Percentiles rank a stretch among this genome's conserved stretches.
Evolutionary conservation across 2,797 vertebrate genomes (phyloP).

Genomic region (Falco berigora): DNA sequence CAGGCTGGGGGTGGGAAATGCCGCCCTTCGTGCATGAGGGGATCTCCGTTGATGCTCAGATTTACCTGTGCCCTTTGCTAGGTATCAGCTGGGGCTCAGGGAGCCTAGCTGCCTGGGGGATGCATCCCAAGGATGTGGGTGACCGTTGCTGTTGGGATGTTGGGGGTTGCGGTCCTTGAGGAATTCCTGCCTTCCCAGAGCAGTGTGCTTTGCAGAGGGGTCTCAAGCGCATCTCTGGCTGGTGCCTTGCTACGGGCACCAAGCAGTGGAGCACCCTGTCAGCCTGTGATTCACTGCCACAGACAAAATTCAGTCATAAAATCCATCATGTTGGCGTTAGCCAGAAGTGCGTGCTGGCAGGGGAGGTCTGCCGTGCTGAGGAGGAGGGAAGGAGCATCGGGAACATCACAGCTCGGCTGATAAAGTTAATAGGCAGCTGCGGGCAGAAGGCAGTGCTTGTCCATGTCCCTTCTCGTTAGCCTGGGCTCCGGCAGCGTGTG

Average conservation of each 20-base stretch:
- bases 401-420: neutral
- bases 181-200: neutral
- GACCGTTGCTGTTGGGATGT: neutral
- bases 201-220: neutral
- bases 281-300: neutral
- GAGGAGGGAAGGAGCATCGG: neutral
- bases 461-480: neutral
- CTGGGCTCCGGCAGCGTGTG: rapidly evolving
- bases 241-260: neutral
- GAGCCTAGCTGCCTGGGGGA: neutral
- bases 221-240: neutral
- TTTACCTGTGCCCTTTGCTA: neutral
- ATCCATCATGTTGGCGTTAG: neutral
- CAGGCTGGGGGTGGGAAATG: neutral
- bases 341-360: neutral
- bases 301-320: neutral
- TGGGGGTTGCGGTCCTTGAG: neutral
- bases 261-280: neutral
- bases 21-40: neutral
- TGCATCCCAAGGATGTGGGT: neutral
- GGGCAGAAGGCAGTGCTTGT: neutral
- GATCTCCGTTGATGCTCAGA: neutral
- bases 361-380: neutral
- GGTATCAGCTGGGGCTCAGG: neutral
- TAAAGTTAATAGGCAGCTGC: neutral